Evolutionary conservation across 2,888 invertebrate species (phyloP).

Genomic region (Pantelozetes paolii): DNA sequence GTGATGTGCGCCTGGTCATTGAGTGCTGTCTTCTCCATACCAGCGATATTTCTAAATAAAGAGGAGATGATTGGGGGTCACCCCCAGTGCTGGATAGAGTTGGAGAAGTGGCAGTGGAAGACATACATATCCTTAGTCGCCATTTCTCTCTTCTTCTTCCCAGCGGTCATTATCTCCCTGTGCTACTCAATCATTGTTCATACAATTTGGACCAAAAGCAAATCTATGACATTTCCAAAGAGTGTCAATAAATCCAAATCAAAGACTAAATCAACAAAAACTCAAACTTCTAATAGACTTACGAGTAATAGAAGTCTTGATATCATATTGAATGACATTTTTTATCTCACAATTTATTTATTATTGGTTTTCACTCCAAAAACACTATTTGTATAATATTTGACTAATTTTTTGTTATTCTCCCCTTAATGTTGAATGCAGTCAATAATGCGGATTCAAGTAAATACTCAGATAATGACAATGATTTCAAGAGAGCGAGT

Average conservation of each 20-base stretch:
- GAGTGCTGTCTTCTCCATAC: constrained; percentile 74
- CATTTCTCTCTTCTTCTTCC: constrained; percentile 73
- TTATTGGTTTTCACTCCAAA: no score
- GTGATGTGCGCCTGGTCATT: constrained; percentile 76
- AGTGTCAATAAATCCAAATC: constrained; percentile 26
- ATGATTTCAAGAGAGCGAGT: constrained; percentile 66
- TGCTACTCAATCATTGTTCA: constrained; percentile 86
- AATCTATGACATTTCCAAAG: constrained; percentile 23
- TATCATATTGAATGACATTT: no score
- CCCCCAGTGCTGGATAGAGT: constrained; percentile 83
- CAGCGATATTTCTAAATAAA: constrained; percentile 69
- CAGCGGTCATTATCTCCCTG: constrained; percentile 78
- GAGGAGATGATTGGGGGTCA: constrained; percentile 71
- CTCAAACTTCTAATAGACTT: neutral
- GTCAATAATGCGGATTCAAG: neutral
- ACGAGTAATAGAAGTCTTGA: no score
- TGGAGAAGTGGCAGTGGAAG: constrained; percentile 73
- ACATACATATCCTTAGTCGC: constrained; percentile 82
- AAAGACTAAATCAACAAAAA: neutral
- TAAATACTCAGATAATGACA: neutral
- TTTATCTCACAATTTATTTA: no score
- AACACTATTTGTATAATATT: neutral
- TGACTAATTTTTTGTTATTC: neutral
- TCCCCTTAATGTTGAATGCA: neutral
- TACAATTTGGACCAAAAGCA: constrained; percentile 78